A percentile compares a stretch with the other conserved stretches of the same genome.
These are phyloP conservation scores for Rhopalosiphum padi DNA, from an alignment of 1,140 invertebrate species.

Conservation along the genomic window DNA sequence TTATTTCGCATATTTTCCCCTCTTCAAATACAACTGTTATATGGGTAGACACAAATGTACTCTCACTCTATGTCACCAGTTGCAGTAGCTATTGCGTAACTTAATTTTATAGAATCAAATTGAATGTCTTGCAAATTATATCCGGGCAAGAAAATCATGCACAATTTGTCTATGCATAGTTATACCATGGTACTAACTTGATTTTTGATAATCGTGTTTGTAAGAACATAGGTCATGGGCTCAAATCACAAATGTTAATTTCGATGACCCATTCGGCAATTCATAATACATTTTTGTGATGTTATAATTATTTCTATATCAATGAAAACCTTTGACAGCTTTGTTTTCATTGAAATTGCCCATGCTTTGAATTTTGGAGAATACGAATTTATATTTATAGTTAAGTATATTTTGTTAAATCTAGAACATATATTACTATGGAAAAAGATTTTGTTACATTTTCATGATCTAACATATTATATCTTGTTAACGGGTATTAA, in stretches of 20 bases:
- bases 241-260: neutral
- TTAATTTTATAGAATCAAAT: slow-evolving; percentile 15
- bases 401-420: neutral
- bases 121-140: slow-evolving; percentile 20
- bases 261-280: neutral
- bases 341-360: neutral
- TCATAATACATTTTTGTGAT: neutral
- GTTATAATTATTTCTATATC: neutral
- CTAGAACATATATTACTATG: neutral
- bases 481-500: neutral
- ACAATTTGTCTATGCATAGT: neutral
- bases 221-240: neutral
- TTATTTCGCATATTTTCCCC: slow-evolving; percentile 29
- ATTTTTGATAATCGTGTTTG: neutral
- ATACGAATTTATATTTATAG: neutral
- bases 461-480: no score
- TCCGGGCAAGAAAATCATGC: slow-evolving; percentile 24
- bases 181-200: neutral
- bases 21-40: neutral
- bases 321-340: neutral
- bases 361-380: neutral
- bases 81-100: slow-evolving; percentile 9
- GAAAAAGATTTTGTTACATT: neutral
- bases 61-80: neutral
- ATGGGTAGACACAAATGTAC: neutral